These are phyloP conservation scores for Ciconia nigra DNA, from an alignment of 2,797 vertebrate genomes.

Conservation along the genomic window DNA sequence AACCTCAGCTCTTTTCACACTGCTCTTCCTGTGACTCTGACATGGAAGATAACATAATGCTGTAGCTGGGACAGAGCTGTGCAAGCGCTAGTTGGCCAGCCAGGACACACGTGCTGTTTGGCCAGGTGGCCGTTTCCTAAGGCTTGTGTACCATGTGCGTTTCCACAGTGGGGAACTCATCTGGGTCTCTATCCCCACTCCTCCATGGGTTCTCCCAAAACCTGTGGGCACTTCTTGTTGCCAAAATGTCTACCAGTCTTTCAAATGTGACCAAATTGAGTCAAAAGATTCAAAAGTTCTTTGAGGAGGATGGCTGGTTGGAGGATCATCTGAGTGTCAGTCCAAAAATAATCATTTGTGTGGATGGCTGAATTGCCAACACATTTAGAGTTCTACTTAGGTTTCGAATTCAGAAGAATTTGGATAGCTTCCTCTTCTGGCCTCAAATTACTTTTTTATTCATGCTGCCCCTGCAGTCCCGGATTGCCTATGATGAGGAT, in stretches of 20 bases:
- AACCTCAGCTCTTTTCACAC: background rate
- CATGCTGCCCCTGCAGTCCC: background rate
- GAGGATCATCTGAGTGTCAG: background rate
- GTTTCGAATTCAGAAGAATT: background rate
- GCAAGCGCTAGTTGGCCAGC: background rate
- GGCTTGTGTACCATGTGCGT: background rate
- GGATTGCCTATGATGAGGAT: background rate
- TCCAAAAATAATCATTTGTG: background rate
- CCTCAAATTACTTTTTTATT: background rate
- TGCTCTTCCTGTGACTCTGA: constrained; percentile 37
- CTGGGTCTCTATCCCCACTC: background rate
- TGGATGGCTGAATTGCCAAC: background rate
- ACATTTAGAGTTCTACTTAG: background rate
- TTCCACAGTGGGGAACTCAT: background rate
- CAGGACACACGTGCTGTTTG: background rate
- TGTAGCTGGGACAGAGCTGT: background rate
- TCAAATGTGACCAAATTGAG: background rate
- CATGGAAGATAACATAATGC: constrained; percentile 15
- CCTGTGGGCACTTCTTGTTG: background rate
- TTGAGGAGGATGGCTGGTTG: background rate
- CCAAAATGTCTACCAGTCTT: background rate
- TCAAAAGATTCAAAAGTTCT: background rate
- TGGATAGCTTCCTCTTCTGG: background rate
- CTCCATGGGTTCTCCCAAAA: background rate
- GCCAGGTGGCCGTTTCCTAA: background rate